Evolutionary conservation across 1,140 invertebrate genomes (phyloP).

Genomic region (Apis laboriosa): DNA sequence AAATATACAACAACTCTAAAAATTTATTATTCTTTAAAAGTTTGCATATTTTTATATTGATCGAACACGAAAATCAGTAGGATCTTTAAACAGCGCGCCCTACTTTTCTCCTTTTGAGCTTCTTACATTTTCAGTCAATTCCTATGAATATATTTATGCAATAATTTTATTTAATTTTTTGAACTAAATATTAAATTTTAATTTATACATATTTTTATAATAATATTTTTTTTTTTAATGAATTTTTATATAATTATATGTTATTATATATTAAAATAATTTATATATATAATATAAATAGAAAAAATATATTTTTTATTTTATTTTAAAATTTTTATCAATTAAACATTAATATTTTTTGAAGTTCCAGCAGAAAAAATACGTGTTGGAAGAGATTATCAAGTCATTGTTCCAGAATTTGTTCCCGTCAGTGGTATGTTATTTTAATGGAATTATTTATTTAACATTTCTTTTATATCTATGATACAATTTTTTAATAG

Average conservation of each 20-base stretch:
- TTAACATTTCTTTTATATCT: neutral
- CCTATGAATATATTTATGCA: conserved; percentile 35
- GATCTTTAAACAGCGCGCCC: conserved; percentile 67
- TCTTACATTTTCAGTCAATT: conserved; percentile 24
- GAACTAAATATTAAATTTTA: neutral
- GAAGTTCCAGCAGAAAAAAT: conserved; percentile 93
- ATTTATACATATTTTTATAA: neutral
- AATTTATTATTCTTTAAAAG: conserved; percentile 1
- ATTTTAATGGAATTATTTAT: neutral
- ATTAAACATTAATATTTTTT: conserved; percentile 44
- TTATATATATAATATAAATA: neutral
- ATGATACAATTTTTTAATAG: neutral
- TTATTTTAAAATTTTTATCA: neutral
- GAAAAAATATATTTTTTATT: neutral
- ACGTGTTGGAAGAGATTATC: conserved; percentile 95
- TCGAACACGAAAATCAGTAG: conserved; percentile 39
- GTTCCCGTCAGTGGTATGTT: conserved; percentile 83
- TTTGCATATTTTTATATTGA: conserved; percentile 38
- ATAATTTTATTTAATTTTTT: conserved; percentile 7
- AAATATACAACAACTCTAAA: neutral
- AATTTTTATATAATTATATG: conserved; percentile 6
- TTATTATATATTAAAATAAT: conserved; percentile 10
- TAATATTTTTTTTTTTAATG: neutral
- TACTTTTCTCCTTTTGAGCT: conserved; percentile 54
- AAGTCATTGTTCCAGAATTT: conserved; percentile 93